Conservation (phyloP, 1,140 invertebrate species). For the Drosophila paulistorum region DNA sequence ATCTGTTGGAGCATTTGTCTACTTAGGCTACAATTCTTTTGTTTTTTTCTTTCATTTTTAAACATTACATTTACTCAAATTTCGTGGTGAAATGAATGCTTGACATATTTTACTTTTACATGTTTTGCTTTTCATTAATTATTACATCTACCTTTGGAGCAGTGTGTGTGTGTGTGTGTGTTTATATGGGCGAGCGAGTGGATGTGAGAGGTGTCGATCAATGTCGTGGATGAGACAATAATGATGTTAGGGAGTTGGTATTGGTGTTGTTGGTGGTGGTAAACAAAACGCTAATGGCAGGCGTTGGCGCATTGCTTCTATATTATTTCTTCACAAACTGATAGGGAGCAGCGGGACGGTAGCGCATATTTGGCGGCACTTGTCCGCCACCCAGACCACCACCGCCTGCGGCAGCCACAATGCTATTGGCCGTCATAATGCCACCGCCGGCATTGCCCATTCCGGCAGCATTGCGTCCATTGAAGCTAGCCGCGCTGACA, state of each 20-base stretch:
- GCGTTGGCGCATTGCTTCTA: conserved; percentile 59
- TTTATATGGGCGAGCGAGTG: conserved; percentile 26
- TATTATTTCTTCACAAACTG: conserved; percentile 82
- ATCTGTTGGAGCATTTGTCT: conserved; percentile 74
- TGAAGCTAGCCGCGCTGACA: conserved; percentile 75
- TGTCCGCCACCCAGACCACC: conserved; percentile 61
- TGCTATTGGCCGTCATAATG: conserved; percentile 71
- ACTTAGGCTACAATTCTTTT: conserved; percentile 76
- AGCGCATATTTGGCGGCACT: conserved; percentile 68
- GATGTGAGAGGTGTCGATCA: conserved; percentile 29
- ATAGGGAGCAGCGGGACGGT: conserved; percentile 75
- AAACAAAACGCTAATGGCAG: conserved; percentile 72
- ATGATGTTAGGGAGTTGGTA: conserved; percentile 29
- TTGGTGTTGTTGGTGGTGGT: conserved; percentile 34
- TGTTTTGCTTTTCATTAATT: conserved; percentile 46
- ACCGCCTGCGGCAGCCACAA: conserved; percentile 64
- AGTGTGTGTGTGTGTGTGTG: conserved; percentile 44
- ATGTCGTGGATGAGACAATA: conserved; percentile 42
- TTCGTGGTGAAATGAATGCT: conserved; percentile 60
- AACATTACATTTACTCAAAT: conserved; percentile 37
- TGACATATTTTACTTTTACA: conserved; percentile 56
- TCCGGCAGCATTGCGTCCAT: conserved; percentile 71
- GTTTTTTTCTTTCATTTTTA: conserved; percentile 36
- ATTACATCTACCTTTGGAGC: conserved; percentile 81
- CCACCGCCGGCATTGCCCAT: conserved; percentile 68